These are phyloP conservation scores for Siphlonurus alternatus DNA, from an alignment of 2,888 invertebrate genomes.

Conservation along the genomic window DNA sequence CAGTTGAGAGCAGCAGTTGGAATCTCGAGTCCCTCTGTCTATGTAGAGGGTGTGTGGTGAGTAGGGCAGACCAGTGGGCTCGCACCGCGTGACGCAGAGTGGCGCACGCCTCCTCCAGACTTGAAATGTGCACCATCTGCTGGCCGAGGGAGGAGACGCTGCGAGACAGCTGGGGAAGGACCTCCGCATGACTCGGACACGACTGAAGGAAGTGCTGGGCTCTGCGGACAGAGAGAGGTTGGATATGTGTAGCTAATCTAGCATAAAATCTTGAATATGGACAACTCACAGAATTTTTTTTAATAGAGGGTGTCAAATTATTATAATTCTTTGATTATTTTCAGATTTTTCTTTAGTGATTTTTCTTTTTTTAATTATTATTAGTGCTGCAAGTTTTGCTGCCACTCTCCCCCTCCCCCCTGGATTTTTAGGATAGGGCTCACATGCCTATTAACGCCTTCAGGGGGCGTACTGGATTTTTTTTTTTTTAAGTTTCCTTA, in stretches of 20 bases:
- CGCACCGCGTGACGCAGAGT: conserved; percentile 5
- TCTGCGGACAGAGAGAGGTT: neutral
- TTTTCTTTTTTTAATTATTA: no score
- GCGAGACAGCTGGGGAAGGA: neutral
- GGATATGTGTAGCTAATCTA: neutral
- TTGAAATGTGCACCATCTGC: neutral
- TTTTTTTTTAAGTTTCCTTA: no score
- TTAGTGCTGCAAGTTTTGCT: no score
- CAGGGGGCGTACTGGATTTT: no score
- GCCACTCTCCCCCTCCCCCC: no score
- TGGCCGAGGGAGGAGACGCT: neutral
- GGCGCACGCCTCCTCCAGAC: conserved; percentile 7
- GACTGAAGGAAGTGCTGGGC: neutral
- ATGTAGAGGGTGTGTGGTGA: conserved; percentile 10
- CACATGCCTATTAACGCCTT: no score
- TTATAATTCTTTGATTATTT: no score
- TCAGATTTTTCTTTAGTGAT: no score
- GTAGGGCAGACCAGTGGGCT: conserved; percentile 9
- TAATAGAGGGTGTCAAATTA: no score
- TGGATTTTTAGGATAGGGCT: no score
- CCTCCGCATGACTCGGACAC: neutral
- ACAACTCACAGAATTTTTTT: no score
- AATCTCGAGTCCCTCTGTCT: conserved; percentile 11
- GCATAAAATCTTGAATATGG: no score
- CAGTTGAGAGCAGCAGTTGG: conserved; percentile 9